Conservation (phyloP, 2,888 invertebrate species). For the Tetragonula carbonaria region DNA sequence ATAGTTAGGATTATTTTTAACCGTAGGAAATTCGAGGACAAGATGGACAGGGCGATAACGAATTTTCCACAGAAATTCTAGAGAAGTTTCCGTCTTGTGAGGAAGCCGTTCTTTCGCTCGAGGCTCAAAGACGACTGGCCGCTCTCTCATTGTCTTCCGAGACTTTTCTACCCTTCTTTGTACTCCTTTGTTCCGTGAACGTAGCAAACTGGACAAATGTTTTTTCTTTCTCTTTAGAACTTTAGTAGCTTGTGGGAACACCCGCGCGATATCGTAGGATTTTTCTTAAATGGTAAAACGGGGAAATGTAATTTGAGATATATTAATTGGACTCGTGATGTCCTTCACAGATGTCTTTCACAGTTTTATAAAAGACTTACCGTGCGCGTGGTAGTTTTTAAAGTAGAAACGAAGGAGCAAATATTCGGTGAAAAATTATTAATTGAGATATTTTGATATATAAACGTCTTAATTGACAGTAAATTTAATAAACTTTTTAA, state of each 20-base stretch:
- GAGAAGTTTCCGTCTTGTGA: constrained; percentile 2
- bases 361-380: neutral
- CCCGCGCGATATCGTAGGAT: neutral
- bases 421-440: no score
- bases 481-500: no score
- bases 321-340: neutral
- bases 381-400: no score
- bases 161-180: constrained; percentile 3
- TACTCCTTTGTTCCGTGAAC: neutral
- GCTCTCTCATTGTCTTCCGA: constrained; percentile 21
- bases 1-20: neutral
- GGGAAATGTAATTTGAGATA: neutral
- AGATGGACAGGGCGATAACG: constrained; percentile 10
- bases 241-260: neutral
- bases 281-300: neutral
- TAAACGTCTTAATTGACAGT: no score
- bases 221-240: neutral
- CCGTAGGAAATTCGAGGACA: neutral
- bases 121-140: constrained; percentile 17
- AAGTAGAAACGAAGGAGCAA: no score
- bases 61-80: constrained; percentile 13
- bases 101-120: neutral
- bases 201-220: constrained; percentile 5
- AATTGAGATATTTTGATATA: no score
- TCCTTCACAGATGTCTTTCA: neutral